Conservation (phyloP, 2,113 vertebrate species). For the Cairina moschata region DNA sequence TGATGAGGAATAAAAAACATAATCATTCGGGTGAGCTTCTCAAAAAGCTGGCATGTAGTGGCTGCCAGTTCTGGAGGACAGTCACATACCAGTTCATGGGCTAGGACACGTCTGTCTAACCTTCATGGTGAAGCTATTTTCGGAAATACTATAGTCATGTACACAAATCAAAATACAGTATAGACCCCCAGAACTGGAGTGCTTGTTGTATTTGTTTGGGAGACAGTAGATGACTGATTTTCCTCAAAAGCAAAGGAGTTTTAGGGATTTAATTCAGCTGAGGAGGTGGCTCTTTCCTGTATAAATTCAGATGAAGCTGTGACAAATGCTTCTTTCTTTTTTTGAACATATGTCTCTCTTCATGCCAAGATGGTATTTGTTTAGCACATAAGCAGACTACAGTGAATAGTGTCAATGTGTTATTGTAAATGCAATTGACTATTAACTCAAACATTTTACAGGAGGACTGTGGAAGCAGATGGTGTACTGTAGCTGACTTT, state of each 20-base stretch:
- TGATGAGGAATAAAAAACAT: not conserved
- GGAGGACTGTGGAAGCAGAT: not conserved
- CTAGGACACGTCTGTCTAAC: rapidly evolving
- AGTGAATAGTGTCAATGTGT: not conserved
- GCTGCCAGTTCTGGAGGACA: not conserved
- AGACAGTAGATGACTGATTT: not conserved
- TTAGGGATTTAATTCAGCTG: not conserved
- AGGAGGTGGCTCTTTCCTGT: not conserved
- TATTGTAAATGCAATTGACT: not conserved
- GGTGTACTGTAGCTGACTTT: not conserved
- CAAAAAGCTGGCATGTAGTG: not conserved
- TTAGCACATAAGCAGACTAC: not conserved
- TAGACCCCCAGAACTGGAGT: not conserved
- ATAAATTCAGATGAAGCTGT: not conserved
- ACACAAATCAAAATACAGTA: not conserved
- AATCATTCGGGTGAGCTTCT: not conserved
- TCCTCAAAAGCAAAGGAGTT: not conserved
- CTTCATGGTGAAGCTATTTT: not conserved
- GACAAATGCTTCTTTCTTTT: constrained; percentile 3
- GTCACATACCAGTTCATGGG: not conserved
- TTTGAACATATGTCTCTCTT: not conserved
- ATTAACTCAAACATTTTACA: not conserved
- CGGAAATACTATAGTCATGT: not conserved
- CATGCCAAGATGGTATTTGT: not conserved
- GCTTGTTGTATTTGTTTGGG: not conserved